Percentiles rank a stretch among this genome's conserved stretches.
phyloP scores from a whole-genome alignment of 2,888 invertebrate species.

The Melinaea marsaeus region DNA sequence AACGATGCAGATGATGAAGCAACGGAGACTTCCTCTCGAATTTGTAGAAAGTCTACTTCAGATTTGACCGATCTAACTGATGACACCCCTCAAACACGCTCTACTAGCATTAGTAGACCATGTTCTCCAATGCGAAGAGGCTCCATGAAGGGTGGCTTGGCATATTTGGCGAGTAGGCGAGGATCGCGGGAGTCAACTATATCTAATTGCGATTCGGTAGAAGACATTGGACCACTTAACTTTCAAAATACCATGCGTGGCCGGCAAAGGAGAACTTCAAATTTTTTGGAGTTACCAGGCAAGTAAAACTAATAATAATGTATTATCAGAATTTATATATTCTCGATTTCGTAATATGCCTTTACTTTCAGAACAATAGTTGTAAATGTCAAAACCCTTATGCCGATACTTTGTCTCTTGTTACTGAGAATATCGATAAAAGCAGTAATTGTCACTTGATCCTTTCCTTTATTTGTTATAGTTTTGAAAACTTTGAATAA shows the following conservation, averaged over 20 bases:
- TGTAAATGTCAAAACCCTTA: neutral
- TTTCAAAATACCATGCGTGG: conserved; percentile 88
- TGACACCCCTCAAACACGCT: conserved; percentile 78
- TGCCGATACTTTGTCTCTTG: neutral
- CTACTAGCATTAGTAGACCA: conserved; percentile 79
- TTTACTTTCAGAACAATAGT: neutral
- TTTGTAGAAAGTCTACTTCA: conserved; percentile 86
- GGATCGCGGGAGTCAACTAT: conserved; percentile 88
- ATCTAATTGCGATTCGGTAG: conserved; percentile 81
- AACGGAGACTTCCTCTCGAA: conserved; percentile 65
- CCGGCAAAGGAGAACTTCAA: conserved; percentile 88
- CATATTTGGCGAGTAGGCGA: conserved; percentile 90
- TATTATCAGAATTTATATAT: no score
- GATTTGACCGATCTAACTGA: conserved; percentile 82
- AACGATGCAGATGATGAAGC: conserved; percentile 71
- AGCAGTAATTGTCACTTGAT: conserved; percentile 2
- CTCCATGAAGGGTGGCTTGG: conserved; percentile 82
- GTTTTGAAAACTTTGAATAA: neutral
- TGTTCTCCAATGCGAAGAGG: conserved; percentile 84
- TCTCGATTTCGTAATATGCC: no score
- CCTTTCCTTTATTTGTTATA: neutral
- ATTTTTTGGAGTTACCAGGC: conserved; percentile 93
- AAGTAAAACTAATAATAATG: conserved; percentile 38
- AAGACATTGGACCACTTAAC: conserved; percentile 88
- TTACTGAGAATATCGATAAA: neutral